Base-by-base conservation (phyloP, 1,140 invertebrate species). In the Gryon sp. region DNA sequence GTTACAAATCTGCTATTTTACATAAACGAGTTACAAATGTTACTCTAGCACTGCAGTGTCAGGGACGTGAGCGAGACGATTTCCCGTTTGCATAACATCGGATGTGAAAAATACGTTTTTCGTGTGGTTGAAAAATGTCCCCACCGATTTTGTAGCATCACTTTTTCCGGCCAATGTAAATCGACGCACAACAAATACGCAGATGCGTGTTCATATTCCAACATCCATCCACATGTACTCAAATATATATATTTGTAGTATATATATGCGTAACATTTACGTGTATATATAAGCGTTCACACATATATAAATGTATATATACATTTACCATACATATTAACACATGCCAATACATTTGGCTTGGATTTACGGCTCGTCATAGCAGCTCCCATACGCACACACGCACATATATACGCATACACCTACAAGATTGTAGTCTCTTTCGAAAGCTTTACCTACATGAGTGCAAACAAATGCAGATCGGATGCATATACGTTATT, bases 401-500 rank as follows among this genome's bases (percentile, higher is more conserved):
- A 45, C 9, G 30, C 43, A n/a, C n/a, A n/a, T n/a, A n/a, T n/a
- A n/a, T n/a, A n/a, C n/a, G n/a, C n/a, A n/a, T n/a, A n/a, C n/a
- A n/a, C n/a, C n/a, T n/a, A n/a, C n/a, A 26, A 22, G 15, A 14
- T 38, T 45, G 36, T 46, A 63, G 26, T 66, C 50, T 70, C 46
- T 79, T 70, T 68, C 65, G 50, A 62, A 55, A 75, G 70, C 66
- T 75, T 75, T 75, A 38, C 70, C 70, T 66, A 68, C 76, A 79
- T 38, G 65, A 75, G 60, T 43, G 78, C 69, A 80, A 82, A 82
- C 78, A 82, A 80, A 79, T 65, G 72, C 32, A 69, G 76, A 60
- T 53, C 76, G 74, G 50, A 73, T 75, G 78, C 63, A 77, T 76
- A 80, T 80, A 80, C 73, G 79, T 79, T 78, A 83, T 84, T 83